Conservation (phyloP, 1,140 invertebrate genomes). For the Atta colombica region DNA sequence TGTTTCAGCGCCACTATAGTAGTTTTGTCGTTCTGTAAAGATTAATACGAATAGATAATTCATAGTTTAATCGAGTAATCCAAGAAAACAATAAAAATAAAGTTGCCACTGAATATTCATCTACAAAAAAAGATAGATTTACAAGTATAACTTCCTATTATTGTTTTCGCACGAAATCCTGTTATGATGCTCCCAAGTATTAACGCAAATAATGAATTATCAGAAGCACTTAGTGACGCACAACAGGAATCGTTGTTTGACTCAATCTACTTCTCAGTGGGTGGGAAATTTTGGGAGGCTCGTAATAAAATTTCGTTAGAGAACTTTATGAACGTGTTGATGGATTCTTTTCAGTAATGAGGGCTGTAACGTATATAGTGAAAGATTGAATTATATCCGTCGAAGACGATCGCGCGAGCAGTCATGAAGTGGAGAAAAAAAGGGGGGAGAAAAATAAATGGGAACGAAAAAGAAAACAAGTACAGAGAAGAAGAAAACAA, state of each 20-base stretch:
- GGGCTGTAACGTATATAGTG: background rate
- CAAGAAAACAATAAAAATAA: background rate
- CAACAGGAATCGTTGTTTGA: slow-evolving; percentile 26
- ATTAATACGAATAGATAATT: background rate
- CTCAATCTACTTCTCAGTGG: background rate
- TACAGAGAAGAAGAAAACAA: background rate
- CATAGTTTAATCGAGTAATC: background rate
- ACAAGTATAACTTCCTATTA: background rate
- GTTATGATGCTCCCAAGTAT: slow-evolving; percentile 3
- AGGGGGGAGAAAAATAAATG: background rate
- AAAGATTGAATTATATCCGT: slow-evolving; percentile 49
- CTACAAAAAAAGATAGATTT: background rate
- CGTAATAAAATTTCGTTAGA: slow-evolving; percentile 36
- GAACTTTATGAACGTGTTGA: background rate
- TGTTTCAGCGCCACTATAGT: no score
- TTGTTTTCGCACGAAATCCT: background rate
- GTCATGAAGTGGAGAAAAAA: background rate
- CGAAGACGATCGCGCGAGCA: background rate
- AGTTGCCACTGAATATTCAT: background rate
- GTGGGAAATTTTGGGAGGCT: background rate
- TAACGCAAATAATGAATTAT: slow-evolving; percentile 35
- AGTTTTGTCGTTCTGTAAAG: no score
- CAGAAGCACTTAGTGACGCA: background rate
- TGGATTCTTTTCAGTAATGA: background rate
- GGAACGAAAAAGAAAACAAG: background rate